phyloP scores from a whole-genome alignment of 2,113 vertebrate genomes.

The Halichoerus grypus region DNA sequence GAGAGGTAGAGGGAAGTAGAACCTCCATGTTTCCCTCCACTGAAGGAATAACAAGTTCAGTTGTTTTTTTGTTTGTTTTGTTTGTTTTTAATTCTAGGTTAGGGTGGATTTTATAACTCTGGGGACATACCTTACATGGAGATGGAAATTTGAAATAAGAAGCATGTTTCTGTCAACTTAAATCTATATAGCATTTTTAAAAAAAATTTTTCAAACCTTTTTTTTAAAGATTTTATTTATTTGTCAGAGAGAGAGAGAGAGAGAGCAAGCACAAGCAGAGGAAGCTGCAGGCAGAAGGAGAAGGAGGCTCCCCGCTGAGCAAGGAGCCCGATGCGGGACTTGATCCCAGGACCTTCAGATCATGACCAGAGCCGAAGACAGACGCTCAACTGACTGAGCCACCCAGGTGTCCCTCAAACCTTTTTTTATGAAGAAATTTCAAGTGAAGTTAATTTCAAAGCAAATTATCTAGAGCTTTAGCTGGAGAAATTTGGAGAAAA shows the following conservation, averaged over 20 bases:
- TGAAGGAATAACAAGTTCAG: slow-evolving; percentile 1
- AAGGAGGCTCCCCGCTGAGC: background rate
- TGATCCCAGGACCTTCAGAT: background rate
- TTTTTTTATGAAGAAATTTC: background rate
- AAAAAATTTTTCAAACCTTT: background rate
- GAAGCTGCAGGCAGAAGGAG: background rate
- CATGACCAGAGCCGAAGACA: background rate
- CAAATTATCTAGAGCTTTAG: background rate
- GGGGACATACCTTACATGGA: background rate
- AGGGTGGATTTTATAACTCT: background rate
- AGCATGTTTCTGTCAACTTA: background rate
- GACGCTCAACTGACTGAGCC: background rate
- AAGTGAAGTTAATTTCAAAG: slow-evolving; percentile 33
- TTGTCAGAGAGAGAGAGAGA: background rate
- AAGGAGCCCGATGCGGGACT: background rate
- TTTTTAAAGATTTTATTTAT: background rate
- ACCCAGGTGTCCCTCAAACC: background rate
- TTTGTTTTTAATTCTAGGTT: background rate
- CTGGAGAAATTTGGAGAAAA: background rate
- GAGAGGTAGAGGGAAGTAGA: background rate
- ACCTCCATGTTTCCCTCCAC: background rate
- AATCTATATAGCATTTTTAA: background rate
- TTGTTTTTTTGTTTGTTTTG: background rate
- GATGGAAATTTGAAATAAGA: slow-evolving; percentile 25
- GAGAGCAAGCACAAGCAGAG: background rate